Evolutionary conservation across 2,888 invertebrate species (phyloP).

Genomic region (Xanthorhoe designata): DNA sequence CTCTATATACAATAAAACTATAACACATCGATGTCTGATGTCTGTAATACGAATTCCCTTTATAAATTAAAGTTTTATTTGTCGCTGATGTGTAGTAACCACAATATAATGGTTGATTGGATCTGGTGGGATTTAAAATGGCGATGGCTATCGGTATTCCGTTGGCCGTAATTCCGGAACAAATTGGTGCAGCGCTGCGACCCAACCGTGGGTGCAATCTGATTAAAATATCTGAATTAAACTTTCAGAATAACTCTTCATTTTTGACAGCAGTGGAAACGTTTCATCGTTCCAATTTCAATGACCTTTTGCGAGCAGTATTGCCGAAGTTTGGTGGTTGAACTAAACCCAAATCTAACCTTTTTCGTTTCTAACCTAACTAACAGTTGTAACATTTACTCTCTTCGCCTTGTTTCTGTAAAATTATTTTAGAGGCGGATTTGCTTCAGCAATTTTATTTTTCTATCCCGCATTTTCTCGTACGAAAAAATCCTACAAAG

Average conservation of each 20-base stretch:
- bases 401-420: slow-evolving; percentile 12
- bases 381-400: background rate
- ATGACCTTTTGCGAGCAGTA: background rate
- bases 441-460: slow-evolving; percentile 21
- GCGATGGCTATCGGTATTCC: slow-evolving; percentile 41
- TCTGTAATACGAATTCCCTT: too few species aligned
- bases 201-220: slow-evolving; percentile 30
- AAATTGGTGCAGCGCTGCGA: slow-evolving; percentile 38
- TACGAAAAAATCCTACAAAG: slow-evolving; percentile 24
- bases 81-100: slow-evolving; percentile 49
- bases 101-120: slow-evolving; percentile 52
- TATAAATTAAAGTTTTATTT: slow-evolving; percentile 43
- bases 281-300: slow-evolving; percentile 2
- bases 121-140: slow-evolving; percentile 53
- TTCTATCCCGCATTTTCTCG: slow-evolving; percentile 12
- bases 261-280: slow-evolving; percentile 17
- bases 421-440: slow-evolving; percentile 15
- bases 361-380: background rate
- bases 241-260: slow-evolving; percentile 34
- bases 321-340: background rate
- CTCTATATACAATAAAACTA: too few species aligned
- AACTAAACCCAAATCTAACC: background rate
- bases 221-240: slow-evolving; percentile 40
- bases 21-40: too few species aligned
- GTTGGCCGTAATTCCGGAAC: slow-evolving; percentile 37